Evolutionary conservation across 2,797 vertebrate genomes (phyloP), one percentile per base, ranked within the genome.

Genomic region (Pitangus sulphuratus): DNA sequence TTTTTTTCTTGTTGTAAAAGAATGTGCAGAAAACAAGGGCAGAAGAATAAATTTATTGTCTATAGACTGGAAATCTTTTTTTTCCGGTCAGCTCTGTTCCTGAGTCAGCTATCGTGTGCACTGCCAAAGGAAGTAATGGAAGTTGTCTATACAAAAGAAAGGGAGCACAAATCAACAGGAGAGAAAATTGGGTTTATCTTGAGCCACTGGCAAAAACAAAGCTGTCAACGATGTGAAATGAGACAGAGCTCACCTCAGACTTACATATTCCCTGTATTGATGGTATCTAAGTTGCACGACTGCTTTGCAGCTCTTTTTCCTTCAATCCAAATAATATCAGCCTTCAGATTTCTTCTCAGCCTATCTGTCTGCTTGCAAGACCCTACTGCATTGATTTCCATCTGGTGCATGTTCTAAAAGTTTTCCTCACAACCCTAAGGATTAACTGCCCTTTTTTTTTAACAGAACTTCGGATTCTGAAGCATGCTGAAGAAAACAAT

Each of bases 381-480:
- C 70, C 89, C 77, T 92, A 37, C 80, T 74, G 88, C 90, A 79
- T 58, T 89, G 74, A 95, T 83, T 97, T 88, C 92, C 90, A 89
- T 92, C 90, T 92, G 92, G 37, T 77, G 22, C 74, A 77, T 9
- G 39, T 53, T 95, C 89, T 77, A 84, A 80, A 94, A 74, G 58
- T 87, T 96, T 87, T 80, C 40, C 48, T 84, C 8, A 3, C 31
- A 95, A 89, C 40, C 44, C 65, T 39, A 87, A 66, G 64, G 69
- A 94, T 75, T 88, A 91, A 81, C 54, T 80, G 64, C 31, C 42
- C 0, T 53, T 80, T 50, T 79, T 79, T 31, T 8, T 83, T 12
- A 1, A 71, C 54, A 79, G 50, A 77, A 79, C 4, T 83, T 90
- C 35, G 82, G 60, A 89, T 90, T 87, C 37, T 60, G 66, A 88